A percentile compares a stretch with the other conserved stretches of the same genome.
Conservation (phyloP, 2,113 vertebrate species). For the Syngnathoides biaculeatus region DNA sequence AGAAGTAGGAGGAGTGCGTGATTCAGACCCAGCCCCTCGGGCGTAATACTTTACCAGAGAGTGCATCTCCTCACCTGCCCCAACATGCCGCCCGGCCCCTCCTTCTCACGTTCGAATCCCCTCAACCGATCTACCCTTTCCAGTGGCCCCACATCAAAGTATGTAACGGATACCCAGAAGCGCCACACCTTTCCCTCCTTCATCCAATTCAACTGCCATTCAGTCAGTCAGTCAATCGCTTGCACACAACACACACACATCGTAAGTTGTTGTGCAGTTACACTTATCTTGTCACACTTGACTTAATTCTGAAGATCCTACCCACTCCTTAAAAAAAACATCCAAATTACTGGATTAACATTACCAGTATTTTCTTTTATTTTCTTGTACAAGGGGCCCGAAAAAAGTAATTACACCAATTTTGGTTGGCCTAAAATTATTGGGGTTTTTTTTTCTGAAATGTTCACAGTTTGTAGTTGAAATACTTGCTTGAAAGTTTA, state of each 20-base stretch:
- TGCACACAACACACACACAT: slow-evolving; percentile 28
- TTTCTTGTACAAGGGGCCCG: no score
- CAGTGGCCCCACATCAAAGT: slow-evolving; percentile 69
- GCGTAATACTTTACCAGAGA: slow-evolving; percentile 60
- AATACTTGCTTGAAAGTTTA: no score
- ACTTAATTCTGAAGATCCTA: not conserved
- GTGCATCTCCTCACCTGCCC: slow-evolving; percentile 64
- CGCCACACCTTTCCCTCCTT: slow-evolving; percentile 64
- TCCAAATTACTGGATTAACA: not conserved
- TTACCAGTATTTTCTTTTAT: no score
- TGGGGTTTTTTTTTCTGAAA: no score
- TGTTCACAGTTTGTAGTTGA: no score
- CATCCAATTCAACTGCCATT: slow-evolving; percentile 40
- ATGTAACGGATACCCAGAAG: slow-evolving; percentile 68
- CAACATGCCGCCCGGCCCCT: slow-evolving; percentile 46
- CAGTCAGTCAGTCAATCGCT: slow-evolving; percentile 40
- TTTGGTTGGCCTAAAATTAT: no score
- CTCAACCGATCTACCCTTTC: slow-evolving; percentile 5
- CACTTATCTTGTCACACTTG: slow-evolving; percentile 34
- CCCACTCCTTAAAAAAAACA: not conserved
- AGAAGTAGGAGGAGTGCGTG: slow-evolving; percentile 33
- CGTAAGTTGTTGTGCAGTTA: slow-evolving; percentile 38
- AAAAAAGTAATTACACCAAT: no score
- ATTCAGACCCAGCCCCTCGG: slow-evolving; percentile 52
- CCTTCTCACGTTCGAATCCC: not conserved